phyloP scores from a whole-genome alignment of 2,113 vertebrate species.

The Protobothrops mucrosquamatus region DNA sequence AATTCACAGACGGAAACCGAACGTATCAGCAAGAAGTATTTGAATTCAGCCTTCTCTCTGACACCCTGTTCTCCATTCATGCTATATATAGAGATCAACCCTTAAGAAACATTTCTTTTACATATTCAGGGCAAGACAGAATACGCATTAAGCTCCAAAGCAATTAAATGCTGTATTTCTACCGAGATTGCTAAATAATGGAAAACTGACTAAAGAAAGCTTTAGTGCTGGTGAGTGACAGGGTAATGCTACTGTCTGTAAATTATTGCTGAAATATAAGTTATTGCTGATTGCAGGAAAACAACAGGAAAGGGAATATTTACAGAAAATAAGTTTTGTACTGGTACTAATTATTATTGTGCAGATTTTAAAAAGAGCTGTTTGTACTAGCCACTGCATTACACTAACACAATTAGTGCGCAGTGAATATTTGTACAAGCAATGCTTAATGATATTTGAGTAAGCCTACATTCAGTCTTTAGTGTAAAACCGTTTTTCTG shows the following conservation, averaged over 20 bases:
- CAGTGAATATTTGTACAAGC: neutral
- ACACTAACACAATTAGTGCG: slow-evolving; percentile 3
- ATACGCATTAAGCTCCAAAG: neutral
- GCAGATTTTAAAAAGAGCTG: slow-evolving; percentile 19
- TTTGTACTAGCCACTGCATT: slow-evolving; percentile 14
- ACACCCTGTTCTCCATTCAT: neutral
- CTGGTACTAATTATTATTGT: too few species aligned
- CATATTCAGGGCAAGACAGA: neutral
- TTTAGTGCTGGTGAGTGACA: neutral
- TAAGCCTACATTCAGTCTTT: slow-evolving; percentile 9
- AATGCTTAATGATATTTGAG: slow-evolving; percentile 24
- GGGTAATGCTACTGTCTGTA: neutral
- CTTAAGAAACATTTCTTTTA: neutral
- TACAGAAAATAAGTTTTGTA: neutral
- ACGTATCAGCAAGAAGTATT: neutral
- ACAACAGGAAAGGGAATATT: neutral
- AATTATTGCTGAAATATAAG: neutral
- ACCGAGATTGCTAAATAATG: neutral
- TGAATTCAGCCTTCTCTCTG: neutral
- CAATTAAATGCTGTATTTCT: neutral
- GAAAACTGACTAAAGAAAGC: neutral
- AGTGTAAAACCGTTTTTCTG: slow-evolving; percentile 19
- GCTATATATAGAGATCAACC: neutral
- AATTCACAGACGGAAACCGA: neutral
- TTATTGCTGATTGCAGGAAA: neutral